Conservation (phyloP, 2,888 invertebrate species). For the Dicycla oo region DNA sequence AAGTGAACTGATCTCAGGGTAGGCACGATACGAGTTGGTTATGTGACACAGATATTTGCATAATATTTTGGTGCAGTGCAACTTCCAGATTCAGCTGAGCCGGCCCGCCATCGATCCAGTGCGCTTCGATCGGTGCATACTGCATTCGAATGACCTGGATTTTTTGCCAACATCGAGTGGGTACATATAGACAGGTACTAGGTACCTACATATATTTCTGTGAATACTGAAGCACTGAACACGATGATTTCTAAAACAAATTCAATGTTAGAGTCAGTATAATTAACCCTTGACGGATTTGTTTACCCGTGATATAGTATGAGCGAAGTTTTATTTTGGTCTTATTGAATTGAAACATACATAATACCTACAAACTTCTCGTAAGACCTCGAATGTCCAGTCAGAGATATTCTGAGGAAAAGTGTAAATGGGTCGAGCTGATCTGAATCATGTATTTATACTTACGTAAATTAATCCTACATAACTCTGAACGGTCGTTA, state of each 20-base stretch:
- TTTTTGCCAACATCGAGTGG: slow-evolving; percentile 47
- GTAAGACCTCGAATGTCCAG: slow-evolving; percentile 38
- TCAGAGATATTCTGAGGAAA: slow-evolving; percentile 52
- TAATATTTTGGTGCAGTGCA: slow-evolving; percentile 75
- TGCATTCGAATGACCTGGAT: slow-evolving; percentile 67
- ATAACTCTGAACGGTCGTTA: slow-evolving; percentile 18
- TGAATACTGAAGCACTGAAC: not conserved
- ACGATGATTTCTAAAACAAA: slow-evolving; percentile 10
- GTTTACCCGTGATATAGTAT: slow-evolving; percentile 24
- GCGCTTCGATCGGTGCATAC: slow-evolving; percentile 51
- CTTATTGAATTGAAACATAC: slow-evolving; percentile 38
- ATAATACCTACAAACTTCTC: slow-evolving; percentile 7
- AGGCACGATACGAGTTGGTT: slow-evolving; percentile 34
- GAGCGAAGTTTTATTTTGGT: slow-evolving; percentile 38
- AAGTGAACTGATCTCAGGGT: slow-evolving; percentile 52
- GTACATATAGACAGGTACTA: not conserved
- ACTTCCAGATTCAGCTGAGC: slow-evolving; percentile 68
- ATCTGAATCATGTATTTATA: slow-evolving; percentile 44
- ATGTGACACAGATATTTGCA: slow-evolving; percentile 75
- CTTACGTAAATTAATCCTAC: slow-evolving; percentile 9
- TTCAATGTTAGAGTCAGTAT: not conserved
- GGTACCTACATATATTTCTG: not conserved
- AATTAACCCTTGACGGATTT: slow-evolving; percentile 21
- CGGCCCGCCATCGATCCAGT: slow-evolving; percentile 67
- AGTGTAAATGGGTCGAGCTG: slow-evolving; percentile 44